Evolutionary conservation across 2,888 invertebrate species (phyloP).

Genomic region (Auanema freiburgensis): DNA sequence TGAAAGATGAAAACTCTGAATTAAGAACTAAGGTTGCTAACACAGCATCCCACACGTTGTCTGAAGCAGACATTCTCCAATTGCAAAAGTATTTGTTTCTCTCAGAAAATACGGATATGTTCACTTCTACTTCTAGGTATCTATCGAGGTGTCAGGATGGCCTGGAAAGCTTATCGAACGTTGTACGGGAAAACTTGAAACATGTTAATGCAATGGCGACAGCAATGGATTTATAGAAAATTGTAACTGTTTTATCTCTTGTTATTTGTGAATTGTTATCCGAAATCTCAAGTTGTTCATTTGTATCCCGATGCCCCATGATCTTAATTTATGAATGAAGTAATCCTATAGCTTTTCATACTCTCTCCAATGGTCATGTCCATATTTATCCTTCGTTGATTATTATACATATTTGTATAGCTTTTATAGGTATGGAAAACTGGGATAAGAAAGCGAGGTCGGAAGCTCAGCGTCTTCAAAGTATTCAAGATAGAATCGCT

Average conservation of each 20-base stretch:
- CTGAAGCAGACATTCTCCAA: constrained; percentile 17
- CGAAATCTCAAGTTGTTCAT: background rate
- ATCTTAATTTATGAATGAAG: constrained; percentile 1
- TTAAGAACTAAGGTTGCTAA: too few relatives aligned
- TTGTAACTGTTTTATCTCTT: background rate
- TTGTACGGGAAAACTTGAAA: constrained; percentile 18
- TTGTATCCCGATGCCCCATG: background rate
- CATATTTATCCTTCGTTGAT: background rate
- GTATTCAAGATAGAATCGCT: constrained; percentile 24
- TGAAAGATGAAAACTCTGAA: too few relatives aligned
- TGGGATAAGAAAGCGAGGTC: constrained; percentile 28
- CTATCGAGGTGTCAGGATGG: constrained; percentile 27
- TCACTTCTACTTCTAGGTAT: constrained; percentile 16
- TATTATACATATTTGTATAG: background rate
- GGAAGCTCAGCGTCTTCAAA: constrained; percentile 29
- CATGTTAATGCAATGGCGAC: constrained; percentile 15
- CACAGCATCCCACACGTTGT: background rate
- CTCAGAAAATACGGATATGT: background rate
- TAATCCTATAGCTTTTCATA: background rate
- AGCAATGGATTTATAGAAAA: background rate
- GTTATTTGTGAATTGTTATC: background rate
- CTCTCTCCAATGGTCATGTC: background rate
- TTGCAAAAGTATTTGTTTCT: constrained; percentile 13
- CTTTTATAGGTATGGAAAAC: constrained; percentile 16
- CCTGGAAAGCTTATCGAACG: constrained; percentile 19